Evolutionary conservation across 2,113 vertebrate species (phyloP).

Genomic region (Alectura lathami): DNA sequence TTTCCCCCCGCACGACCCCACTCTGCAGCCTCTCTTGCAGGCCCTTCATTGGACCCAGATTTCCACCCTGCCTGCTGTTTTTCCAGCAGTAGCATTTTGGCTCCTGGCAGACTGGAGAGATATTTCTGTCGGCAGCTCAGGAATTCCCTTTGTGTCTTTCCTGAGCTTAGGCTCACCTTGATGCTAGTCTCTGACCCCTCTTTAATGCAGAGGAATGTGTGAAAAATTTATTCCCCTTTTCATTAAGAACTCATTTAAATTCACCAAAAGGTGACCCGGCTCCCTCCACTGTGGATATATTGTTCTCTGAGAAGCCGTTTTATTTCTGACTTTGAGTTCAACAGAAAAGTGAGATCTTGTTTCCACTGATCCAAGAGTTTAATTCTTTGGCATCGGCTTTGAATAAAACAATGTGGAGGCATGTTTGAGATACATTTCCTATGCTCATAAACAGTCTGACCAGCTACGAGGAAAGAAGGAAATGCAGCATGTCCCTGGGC

Average conservation of each 20-base stretch:
- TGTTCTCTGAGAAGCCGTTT: slow-evolving; percentile 31
- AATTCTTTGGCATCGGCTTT: not conserved
- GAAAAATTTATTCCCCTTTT: slow-evolving; percentile 68
- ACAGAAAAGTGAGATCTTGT: not conserved
- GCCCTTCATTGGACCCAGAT: slow-evolving; percentile 65
- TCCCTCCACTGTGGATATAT: not conserved
- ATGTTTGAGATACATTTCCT: not conserved
- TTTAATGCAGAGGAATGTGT: slow-evolving; percentile 72
- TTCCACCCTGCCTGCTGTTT: slow-evolving; percentile 60
- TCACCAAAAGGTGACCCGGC: slow-evolving; percentile 28
- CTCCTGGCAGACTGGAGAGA: slow-evolving; percentile 62
- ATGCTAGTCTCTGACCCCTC: slow-evolving; percentile 65
- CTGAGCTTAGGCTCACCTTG: slow-evolving; percentile 62
- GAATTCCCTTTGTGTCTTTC: slow-evolving; percentile 70
- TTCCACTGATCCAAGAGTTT: not conserved
- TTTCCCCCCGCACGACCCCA: not conserved
- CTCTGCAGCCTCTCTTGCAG: not conserved
- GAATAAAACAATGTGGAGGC: not conserved
- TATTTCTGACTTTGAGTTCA: slow-evolving; percentile 16
- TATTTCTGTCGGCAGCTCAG: slow-evolving; percentile 55
- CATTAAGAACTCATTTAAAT: slow-evolving; percentile 70
- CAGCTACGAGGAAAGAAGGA: not conserved
- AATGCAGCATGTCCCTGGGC: not conserved
- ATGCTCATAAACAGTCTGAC: not conserved
- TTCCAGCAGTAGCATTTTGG: slow-evolving; percentile 65